Conservation (phyloP, 1,140 invertebrate species). For the Lucilia cuprina region DNA sequence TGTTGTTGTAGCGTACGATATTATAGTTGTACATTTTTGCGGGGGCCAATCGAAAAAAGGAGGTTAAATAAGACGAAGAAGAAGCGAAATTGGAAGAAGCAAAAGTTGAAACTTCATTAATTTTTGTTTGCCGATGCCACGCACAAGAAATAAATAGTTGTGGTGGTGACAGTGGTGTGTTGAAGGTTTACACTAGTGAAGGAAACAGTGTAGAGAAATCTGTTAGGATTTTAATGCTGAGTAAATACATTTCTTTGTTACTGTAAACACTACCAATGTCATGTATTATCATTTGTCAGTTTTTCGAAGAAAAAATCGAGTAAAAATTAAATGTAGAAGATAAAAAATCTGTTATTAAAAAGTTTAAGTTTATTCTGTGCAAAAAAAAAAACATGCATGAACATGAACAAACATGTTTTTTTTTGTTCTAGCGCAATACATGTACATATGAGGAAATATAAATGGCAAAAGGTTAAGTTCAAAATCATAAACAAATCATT, state of each 20-base stretch:
- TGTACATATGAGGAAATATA: not conserved
- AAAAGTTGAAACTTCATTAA: slow-evolving; percentile 28
- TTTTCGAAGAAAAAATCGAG: not conserved
- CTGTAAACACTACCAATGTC: not conserved
- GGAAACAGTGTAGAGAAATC: not conserved
- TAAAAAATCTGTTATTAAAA: slow-evolving; percentile 26
- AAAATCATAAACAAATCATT: too few species aligned
- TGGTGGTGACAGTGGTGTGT: not conserved
- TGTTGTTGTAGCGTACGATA: not conserved
- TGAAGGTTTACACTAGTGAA: not conserved
- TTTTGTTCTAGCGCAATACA: not conserved
- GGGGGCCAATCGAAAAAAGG: not conserved
- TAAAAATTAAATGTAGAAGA: not conserved
- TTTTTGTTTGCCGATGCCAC: slow-evolving; percentile 23
- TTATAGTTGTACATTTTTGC: not conserved
- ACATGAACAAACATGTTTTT: not conserved
- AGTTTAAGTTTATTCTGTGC: not conserved
- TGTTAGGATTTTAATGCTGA: too few species aligned
- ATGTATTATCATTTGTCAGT: slow-evolving; percentile 29
- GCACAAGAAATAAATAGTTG: not conserved
- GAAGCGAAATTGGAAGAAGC: not conserved
- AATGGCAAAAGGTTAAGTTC: not conserved
- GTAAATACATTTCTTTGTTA: not conserved
- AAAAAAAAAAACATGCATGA: not conserved
- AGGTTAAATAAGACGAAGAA: not conserved